Base-by-base conservation (phyloP, 1,140 invertebrate species). In the Drosophila insularis region DNA sequence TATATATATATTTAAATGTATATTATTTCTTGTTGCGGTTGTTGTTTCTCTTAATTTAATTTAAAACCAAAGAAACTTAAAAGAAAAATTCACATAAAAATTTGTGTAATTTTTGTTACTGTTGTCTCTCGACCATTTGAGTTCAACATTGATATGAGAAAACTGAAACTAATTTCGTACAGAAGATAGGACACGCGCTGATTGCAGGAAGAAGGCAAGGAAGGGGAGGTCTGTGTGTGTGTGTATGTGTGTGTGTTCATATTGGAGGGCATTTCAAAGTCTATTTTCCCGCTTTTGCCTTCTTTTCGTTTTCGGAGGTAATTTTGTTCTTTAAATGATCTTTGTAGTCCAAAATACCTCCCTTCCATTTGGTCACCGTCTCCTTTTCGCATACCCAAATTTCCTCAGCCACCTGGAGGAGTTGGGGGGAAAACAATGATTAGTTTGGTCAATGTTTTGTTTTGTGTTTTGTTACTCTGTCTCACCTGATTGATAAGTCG, bases 331-430 rank as follows among this genome's bases (percentile, higher is more conserved):
- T 97, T 31, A 99, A 94, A 92, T 98, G 96, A 81, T 99, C 96
- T 93, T 99, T 99, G 93, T 99, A 99, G 54, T 96, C 95, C 77
- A 98, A 94, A 93, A 99, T 99, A 78, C 96, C 97, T 23, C 98
- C 97, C 71, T 97, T 94, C 98, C 99, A 99, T 93, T 99, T 99
- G 2, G 98, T 99, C 11, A 99, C 96, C 7, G 96, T 97, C 79
- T 96, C 96, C 79, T 99, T 97, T 91, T 99, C 98, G 92, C 99
- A 99, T 14, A 99, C 96, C 98, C 98, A 99, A 92, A 99, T 99
- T 93, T 99, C 98, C 93, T 99, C 96, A 17, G 98, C 98, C 23
- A 99, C 98, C 98, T 99, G 89, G 43, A 60, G n/a, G n/a, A n/a
- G n/a, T 27, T 50, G 6, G 56, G 4, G 40, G 54, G 21, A 69